These are phyloP conservation scores for Mamestra brassicae DNA, from an alignment of 2,888 invertebrate genomes.

Conservation along the genomic window DNA sequence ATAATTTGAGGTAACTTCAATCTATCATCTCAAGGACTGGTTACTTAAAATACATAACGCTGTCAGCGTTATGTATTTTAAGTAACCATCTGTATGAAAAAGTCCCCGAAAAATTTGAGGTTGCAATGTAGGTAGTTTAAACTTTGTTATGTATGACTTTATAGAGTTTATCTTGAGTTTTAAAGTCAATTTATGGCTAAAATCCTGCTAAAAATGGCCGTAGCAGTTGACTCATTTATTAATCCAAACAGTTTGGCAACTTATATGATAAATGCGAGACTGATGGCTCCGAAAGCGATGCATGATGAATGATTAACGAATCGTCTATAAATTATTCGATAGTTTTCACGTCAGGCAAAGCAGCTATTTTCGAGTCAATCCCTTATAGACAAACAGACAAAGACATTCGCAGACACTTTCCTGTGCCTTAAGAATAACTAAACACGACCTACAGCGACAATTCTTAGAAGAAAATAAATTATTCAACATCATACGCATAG, in stretches of 20 bases:
- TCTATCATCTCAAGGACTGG: not conserved
- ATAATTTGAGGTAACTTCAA: not conserved
- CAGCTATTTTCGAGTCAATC: conserved; percentile 31
- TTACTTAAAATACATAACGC: too few relatives aligned
- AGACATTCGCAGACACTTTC: conserved; percentile 51
- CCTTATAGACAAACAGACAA: conserved; percentile 35
- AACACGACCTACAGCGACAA: conserved; percentile 53
- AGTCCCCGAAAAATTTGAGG: too few relatives aligned
- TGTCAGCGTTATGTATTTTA: not conserved
- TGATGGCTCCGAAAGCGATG: conserved; percentile 14
- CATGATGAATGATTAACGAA: conserved; percentile 22
- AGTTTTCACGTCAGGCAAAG: conserved; percentile 33
- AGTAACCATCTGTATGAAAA: not conserved
- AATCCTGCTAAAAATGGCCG: not conserved
- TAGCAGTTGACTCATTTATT: conserved; percentile 14
- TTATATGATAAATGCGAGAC: conserved; percentile 29
- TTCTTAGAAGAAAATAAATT: conserved; percentile 59
- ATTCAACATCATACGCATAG: conserved; percentile 43
- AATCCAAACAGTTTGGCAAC: not conserved
- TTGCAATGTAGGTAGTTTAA: too few relatives aligned
- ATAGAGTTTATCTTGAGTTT: too few relatives aligned
- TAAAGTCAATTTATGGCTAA: too few relatives aligned
- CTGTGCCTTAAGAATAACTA: conserved; percentile 48
- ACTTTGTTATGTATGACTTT: too few relatives aligned
- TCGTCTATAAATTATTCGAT: conserved; percentile 32